Conservation (phyloP, 2,888 invertebrate genomes). For the Pristionchus mayeri region DNA sequence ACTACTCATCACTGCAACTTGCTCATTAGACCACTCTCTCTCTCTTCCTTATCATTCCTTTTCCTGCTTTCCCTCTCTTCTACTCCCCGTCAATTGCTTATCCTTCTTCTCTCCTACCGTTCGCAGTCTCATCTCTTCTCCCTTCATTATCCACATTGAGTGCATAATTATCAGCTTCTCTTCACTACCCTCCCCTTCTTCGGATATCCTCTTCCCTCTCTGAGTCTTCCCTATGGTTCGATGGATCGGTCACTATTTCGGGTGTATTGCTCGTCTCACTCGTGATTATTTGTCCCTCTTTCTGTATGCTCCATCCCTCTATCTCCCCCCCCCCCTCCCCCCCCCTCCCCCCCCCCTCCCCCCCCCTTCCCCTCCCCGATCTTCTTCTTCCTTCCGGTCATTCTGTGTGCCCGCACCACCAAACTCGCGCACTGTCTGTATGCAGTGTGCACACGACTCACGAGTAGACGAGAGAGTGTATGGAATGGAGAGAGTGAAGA, state of each 20-base stretch:
- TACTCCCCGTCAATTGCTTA: too few relatives aligned
- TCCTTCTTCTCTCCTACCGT: too few relatives aligned
- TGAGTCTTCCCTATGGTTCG: not conserved
- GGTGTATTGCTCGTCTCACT: not conserved
- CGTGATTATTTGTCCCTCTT: not conserved
- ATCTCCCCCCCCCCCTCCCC: not conserved
- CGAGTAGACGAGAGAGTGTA: not conserved
- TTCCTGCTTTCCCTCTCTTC: too few relatives aligned
- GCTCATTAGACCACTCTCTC: too few relatives aligned
- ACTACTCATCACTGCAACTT: too few relatives aligned
- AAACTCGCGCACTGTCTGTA: not conserved
- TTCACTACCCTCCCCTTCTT: too few relatives aligned
- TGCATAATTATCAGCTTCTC: too few relatives aligned
- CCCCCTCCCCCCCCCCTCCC: not conserved
- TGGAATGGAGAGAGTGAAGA: not conserved
- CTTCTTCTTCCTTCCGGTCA: conserved; percentile 22
- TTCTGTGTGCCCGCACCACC: conserved; percentile 11
- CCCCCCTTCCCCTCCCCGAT: not conserved
- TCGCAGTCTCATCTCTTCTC: too few relatives aligned
- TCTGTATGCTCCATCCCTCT: not conserved
- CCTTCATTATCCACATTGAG: too few relatives aligned
- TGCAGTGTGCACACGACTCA: not conserved
- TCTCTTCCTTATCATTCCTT: too few relatives aligned
- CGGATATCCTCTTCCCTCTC: not conserved
- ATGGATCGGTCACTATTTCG: conserved; percentile 16